These are phyloP conservation scores for Sorex fumeus DNA, from an alignment of 2,113 vertebrate genomes.

Conservation along the genomic window DNA sequence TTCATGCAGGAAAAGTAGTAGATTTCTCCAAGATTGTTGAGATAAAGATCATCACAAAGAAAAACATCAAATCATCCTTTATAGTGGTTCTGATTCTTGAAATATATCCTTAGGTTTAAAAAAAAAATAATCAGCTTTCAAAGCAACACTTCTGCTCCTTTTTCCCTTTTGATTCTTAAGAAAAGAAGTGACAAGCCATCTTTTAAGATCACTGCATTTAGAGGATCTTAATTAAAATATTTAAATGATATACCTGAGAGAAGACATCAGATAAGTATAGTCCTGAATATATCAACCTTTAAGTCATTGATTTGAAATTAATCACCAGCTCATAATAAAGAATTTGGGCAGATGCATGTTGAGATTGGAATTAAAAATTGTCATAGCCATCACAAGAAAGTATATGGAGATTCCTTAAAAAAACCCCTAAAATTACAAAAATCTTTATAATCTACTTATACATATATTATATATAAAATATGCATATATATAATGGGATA, in stretches of 20 bases:
- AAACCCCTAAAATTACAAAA: background rate
- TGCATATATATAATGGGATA: background rate
- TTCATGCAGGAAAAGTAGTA: conserved; percentile 1
- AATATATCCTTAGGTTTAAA: background rate
- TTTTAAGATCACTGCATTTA: conserved; percentile 53
- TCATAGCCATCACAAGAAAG: background rate
- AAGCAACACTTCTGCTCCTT: background rate
- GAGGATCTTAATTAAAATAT: background rate
- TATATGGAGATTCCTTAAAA: background rate
- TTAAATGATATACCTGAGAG: background rate
- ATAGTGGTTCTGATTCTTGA: background rate
- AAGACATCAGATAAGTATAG: background rate
- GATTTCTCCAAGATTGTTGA: conserved; percentile 17
- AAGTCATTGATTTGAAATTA: conserved; percentile 36
- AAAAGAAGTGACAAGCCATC: conserved; percentile 30
- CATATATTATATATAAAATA: background rate
- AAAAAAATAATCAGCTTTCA: conserved; percentile 9
- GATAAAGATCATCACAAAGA: background rate
- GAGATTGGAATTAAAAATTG: background rate
- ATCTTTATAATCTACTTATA: background rate
- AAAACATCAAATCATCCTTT: conserved; percentile 30
- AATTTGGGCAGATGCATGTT: background rate
- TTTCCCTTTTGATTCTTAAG: background rate
- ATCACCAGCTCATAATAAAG: background rate
- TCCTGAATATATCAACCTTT: background rate